Evolutionary conservation across 2,113 vertebrate species (phyloP), one percentile per base, ranked within the genome.

Genomic region (Phodopus roborovskii): DNA sequence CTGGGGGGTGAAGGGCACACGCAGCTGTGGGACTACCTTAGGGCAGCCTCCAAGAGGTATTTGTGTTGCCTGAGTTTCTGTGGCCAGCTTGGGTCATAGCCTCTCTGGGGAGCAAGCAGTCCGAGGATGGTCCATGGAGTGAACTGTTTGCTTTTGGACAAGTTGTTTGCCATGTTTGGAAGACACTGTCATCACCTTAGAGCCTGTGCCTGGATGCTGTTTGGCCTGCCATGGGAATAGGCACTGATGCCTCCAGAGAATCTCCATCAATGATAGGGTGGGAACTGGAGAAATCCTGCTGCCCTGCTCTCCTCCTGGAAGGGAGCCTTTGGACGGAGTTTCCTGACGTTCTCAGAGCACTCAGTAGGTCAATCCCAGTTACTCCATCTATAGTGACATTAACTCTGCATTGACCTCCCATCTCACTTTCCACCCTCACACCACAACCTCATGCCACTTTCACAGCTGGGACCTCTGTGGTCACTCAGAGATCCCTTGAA

Each of bases 171-270:
- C n/a, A 50, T n/a, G 71, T 8, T 3, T 66, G 28, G 64, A 3
- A 48, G 42, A 62, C 0, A 0, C 26, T 1, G 28, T 7, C 4
- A 5, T 45, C 7, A 26, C 7, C 33, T 50, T 7, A 7, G 0
- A 3, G 62, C 10, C 48, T 83, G 15, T 88, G 50, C 30, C 22
- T 1, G 36, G 0, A 42, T 42, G 33, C 3, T 83, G 4, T 30
- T 4, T 16, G 68, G 33, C 39, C 24, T 9, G 10, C 3, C 2
- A 12, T 15, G 50, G 39, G 33, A 50, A 45, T 17, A 42, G 86
- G 74, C 36, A 45, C 30, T 33, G 4, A 8, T 70, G 42, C 5
- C 20, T 33, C 42, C 2, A 9, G 45, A 19, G 45, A 48, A 48
- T 53, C 68, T 70, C 36, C 66, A 20, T 22, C 15, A 3, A 0